Evolutionary conservation across 2,888 invertebrate genomes (phyloP).

Genomic region (Acronicta leporina): DNA sequence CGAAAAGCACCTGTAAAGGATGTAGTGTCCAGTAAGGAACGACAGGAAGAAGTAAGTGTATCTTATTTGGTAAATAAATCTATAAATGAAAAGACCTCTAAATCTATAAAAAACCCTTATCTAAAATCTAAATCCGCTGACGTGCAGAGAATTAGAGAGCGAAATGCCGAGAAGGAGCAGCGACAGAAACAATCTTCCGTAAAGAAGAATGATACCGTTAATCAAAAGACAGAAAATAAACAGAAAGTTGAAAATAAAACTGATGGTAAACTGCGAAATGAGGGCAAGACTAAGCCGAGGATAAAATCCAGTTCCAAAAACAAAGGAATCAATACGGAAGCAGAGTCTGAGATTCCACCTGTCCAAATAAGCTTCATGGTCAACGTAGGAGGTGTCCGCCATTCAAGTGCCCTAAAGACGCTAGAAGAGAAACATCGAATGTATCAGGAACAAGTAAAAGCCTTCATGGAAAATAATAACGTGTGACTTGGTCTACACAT

Average conservation of each 20-base stretch:
- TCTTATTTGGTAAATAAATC: constrained; percentile 79
- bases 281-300: constrained; percentile 42
- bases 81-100: constrained; percentile 59
- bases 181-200: constrained; percentile 40
- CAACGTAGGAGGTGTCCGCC: constrained; percentile 73
- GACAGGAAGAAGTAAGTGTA: constrained; percentile 52
- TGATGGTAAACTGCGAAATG: constrained; percentile 24
- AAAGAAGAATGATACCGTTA: constrained; percentile 21
- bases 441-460: constrained; percentile 82
- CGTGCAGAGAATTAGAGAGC: constrained; percentile 54
- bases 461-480: constrained; percentile 66
- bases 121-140: constrained; percentile 71
- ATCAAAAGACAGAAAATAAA: constrained; percentile 31
- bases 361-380: constrained; percentile 81
- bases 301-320: constrained; percentile 64
- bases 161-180: constrained; percentile 35
- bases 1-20: constrained; percentile 53
- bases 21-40: constrained; percentile 33
- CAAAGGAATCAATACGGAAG: constrained; percentile 66
- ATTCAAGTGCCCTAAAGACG: constrained; percentile 73
- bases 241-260: constrained; percentile 38
- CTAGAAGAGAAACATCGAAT: constrained; percentile 82
- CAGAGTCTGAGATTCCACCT: constrained; percentile 61
- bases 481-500: constrained; percentile 27
- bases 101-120: constrained; percentile 58